Base-by-base conservation (phyloP, 2,113 vertebrate genomes). In the Etheostoma cragini region DNA sequence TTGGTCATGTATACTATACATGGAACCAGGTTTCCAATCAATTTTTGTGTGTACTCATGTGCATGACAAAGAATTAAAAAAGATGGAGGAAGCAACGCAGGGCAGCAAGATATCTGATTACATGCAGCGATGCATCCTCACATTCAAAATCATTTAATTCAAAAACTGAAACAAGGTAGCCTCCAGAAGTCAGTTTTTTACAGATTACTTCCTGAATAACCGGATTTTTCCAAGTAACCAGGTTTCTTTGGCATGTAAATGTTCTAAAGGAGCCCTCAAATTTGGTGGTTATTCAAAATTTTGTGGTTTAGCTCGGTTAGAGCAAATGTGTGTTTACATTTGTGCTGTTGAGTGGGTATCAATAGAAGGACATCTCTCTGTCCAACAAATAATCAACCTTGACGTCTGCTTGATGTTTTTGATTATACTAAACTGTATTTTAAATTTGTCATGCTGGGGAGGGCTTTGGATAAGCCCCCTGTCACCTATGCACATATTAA, bases 281-380 rank as follows among this genome's bases (percentile, higher is more conserved):
- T 42, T 33, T 38, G 30, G 21, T 47, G 17, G 14, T 54, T 33
- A 5, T 38, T 16, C 3, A 21, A 6, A 50, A 13, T 14, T 69
- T 64, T 2, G 24, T 50, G 10, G 24, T 33, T 67, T n/a, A 26
- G 42, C 42, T 65, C 42, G 2, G 24, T 33, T 7, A 67, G 17
- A 22, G 38, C 13, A 46, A 46, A 46, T 62, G 66, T 67, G 60
- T 69, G 49, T 78, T 64, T 46, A 38, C 33, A 57, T 52, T 56
- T 0, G 12, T 68, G 15, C 24, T 30, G 60, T 45, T 26, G 12
- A 61, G 53, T 71, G 60, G 35, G 15, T 38, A 61, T 67, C 38
- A 42, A 22, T n/a, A 38, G 21, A 71, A 24, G 11, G 5, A 26
- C 53, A 42, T 42, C 10, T 53, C 24, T 14, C 3, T 17, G 17